These are phyloP conservation scores for Thera obeliscata DNA, from an alignment of 2,888 invertebrate species.

Conservation along the genomic window DNA sequence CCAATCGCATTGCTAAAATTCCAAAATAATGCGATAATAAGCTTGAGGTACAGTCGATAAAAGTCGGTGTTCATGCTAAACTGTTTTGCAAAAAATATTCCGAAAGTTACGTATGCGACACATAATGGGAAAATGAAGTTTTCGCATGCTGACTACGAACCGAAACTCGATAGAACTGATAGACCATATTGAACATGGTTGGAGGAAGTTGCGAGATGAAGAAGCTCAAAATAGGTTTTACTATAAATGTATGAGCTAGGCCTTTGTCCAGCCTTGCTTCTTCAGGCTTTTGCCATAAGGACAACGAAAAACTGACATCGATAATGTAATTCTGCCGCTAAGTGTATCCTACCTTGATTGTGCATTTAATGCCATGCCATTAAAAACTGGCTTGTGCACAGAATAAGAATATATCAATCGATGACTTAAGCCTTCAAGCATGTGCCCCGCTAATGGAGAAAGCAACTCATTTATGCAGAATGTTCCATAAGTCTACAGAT, in stretches of 20 bases:
- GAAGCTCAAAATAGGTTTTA: no score
- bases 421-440: neutral
- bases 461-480: neutral
- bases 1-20: slow-evolving; percentile 24
- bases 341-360: neutral
- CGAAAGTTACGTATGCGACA: neutral
- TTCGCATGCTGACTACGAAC: no score
- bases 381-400: slow-evolving; percentile 36
- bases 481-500: neutral
- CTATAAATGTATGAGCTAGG: no score
- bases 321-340: neutral
- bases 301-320: neutral
- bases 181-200: no score
- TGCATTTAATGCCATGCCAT: slow-evolving; percentile 30
- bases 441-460: neutral
- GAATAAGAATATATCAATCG: neutral
- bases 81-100: neutral
- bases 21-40: slow-evolving; percentile 12
- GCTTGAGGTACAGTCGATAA: neutral
- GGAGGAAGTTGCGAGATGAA: no score
- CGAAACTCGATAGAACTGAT: no score
- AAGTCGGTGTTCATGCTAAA: neutral
- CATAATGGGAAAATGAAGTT: no score
- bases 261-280: no score
- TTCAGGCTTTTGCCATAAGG: neutral